Evolutionary conservation across 1,140 invertebrate species (phyloP).

Genomic region (Brachystomella parvula): DNA sequence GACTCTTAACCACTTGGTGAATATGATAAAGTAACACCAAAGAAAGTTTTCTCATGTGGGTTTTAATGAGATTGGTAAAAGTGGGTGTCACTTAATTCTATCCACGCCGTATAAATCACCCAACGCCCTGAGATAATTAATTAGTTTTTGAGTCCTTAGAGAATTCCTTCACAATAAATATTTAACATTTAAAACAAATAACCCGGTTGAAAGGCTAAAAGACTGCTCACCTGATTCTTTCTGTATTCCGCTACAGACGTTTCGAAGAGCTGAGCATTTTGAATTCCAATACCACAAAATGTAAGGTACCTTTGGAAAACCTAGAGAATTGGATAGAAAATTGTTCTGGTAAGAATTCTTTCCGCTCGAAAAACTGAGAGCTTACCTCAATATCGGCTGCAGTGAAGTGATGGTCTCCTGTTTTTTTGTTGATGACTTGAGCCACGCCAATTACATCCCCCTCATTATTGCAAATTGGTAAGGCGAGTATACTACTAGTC

Average conservation of each 20-base stretch:
- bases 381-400: constrained; percentile 73
- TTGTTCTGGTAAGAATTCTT: background rate
- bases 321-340: constrained; percentile 42
- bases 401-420: constrained; percentile 76
- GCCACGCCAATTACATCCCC: constrained; percentile 93
- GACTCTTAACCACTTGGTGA: no score
- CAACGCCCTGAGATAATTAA: background rate
- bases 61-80: no score
- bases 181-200: background rate
- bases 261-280: constrained; percentile 94
- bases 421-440: constrained; percentile 93
- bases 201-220: background rate
- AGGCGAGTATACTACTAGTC: constrained; percentile 80
- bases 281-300: constrained; percentile 93
- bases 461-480: constrained; percentile 92
- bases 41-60: no score
- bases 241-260: constrained; percentile 86
- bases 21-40: no score
- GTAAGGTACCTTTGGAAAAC: constrained; percentile 72
- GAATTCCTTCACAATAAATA: background rate
- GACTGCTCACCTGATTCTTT: constrained; percentile 69
- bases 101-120: no score
- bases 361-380: background rate
- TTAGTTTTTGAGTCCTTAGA: constrained; percentile 3
- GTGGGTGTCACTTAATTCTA: no score